Evolutionary conservation across 2,113 vertebrate species (phyloP), one percentile per base, ranked within the genome.

Genomic region (Girardinichthys multiradiatus): DNA sequence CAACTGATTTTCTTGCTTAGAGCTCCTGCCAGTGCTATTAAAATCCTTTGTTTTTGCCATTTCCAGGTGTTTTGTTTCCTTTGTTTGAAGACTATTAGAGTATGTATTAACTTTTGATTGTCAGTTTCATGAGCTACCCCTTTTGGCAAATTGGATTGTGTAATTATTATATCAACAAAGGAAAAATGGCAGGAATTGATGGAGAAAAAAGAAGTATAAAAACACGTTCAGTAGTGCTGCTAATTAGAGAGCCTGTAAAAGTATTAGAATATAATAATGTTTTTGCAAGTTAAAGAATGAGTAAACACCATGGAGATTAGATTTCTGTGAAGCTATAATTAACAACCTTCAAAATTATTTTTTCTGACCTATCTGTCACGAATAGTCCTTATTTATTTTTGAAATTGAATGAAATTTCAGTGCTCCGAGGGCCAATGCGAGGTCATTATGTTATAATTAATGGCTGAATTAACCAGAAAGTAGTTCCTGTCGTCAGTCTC

Each of bases 1-100:
- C 58, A 70, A 33, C 9, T 33, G 15, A 76, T 24, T 31, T 30
- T 57, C 27, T 59, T 74, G 31, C 26, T 30, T 31, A 27, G 19
- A 45, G 51, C 57, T 12, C 66, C 57, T 45, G 33, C 74, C 42
- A 11, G 5, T 17, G 59, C 61, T 68, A 15, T 61, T 35, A 62
- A 57, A 62, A 21, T 15, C 17, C 28, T 12, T 35, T 21, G 28
- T 66, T 54, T 48, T 29, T 21, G 27, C 11, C 42, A 24, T 48
- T 54, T 31, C 11, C 24, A 4, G 1, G 15, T 42, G 13, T 33
- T 35, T 57, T 15, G 15, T 9, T 57, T 42, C 4, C 15, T 39
- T 26, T 13, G 21, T 24, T 51, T 29, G 4, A 39, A 37, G 21
- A 6, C 3, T 42, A 27, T 64, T 15, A 28, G 39, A 45, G 28